These are phyloP conservation scores for Nomada goodeniana DNA, from an alignment of 2,888 invertebrate species.

Conservation along the genomic window DNA sequence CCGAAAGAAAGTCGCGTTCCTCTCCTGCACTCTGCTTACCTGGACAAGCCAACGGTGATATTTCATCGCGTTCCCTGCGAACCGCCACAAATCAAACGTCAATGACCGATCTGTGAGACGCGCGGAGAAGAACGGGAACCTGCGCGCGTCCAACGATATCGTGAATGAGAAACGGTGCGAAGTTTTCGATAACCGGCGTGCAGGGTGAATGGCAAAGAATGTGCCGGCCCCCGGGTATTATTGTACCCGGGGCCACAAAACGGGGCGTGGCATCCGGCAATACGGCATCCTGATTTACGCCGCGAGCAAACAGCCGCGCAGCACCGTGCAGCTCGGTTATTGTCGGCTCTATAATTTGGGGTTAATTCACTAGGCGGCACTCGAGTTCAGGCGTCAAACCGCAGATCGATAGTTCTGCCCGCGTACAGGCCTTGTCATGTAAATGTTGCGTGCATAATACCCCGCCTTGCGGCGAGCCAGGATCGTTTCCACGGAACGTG, in stretches of 20 bases:
- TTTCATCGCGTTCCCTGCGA: neutral
- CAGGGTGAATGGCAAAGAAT: conserved; percentile 15
- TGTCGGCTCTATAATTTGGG: conserved; percentile 83
- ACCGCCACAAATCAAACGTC: conserved; percentile 2
- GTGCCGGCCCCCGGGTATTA: conserved; percentile 27
- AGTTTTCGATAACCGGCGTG: conserved; percentile 34
- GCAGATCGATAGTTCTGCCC: conserved; percentile 82
- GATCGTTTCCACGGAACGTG: conserved; percentile 65
- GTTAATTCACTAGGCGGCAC: conserved; percentile 82
- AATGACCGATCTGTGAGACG: neutral
- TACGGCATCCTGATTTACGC: conserved; percentile 80
- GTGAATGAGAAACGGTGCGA: neutral
- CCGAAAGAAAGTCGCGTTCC: conserved; percentile 10
- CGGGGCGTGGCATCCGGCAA: conserved; percentile 75
- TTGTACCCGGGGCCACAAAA: conserved; percentile 53
- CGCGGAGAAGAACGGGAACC: neutral
- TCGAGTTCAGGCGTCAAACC: conserved; percentile 82
- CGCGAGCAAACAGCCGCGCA: conserved; percentile 75
- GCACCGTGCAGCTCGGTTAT: conserved; percentile 74
- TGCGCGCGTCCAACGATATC: conserved; percentile 2
- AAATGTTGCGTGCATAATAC: conserved; percentile 81
- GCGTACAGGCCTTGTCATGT: conserved; percentile 78
- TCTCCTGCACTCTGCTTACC: neutral
- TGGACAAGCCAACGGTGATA: neutral
- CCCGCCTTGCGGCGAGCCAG: conserved; percentile 70